A percentile compares a stretch with the other conserved stretches of the same genome.
Conservation (phyloP, 2,113 vertebrate species). For the Anseranas semipalmata region DNA sequence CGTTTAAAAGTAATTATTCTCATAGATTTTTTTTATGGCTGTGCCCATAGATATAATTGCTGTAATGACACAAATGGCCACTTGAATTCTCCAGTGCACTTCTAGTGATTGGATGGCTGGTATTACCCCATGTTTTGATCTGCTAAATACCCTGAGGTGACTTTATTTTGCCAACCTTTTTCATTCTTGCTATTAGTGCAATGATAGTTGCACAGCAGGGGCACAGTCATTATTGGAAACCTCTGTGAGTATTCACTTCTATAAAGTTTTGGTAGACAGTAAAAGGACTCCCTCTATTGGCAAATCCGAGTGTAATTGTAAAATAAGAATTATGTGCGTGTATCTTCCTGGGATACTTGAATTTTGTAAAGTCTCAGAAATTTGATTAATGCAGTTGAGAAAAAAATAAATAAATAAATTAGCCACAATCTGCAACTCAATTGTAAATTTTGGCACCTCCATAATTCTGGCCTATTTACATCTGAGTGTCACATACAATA, state of each 20-base stretch:
- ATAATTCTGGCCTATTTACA: neutral
- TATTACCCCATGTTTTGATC: neutral
- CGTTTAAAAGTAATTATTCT: conserved; percentile 18
- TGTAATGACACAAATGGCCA: neutral
- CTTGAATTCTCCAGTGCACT: conserved; percentile 16
- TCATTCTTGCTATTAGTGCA: neutral
- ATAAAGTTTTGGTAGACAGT: neutral
- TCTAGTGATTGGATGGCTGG: neutral
- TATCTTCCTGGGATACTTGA: neutral
- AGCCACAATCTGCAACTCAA: neutral
- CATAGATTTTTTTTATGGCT: neutral
- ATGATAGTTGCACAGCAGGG: neutral
- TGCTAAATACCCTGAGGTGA: conserved; percentile 20
- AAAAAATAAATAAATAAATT: neutral
- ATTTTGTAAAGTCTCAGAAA: neutral
- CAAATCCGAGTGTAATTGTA: neutral
- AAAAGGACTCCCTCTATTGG: conserved; percentile 60
- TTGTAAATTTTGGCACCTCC: neutral
- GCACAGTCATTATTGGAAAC: neutral
- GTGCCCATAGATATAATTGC: neutral
- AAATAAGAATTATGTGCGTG: neutral
- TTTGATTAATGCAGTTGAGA: neutral
- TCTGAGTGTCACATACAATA: neutral
- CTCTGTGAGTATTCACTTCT: neutral
- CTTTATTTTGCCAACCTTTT: conserved; percentile 11